Conservation (phyloP, 1,140 invertebrate species). For the Lycorma delicatula region DNA sequence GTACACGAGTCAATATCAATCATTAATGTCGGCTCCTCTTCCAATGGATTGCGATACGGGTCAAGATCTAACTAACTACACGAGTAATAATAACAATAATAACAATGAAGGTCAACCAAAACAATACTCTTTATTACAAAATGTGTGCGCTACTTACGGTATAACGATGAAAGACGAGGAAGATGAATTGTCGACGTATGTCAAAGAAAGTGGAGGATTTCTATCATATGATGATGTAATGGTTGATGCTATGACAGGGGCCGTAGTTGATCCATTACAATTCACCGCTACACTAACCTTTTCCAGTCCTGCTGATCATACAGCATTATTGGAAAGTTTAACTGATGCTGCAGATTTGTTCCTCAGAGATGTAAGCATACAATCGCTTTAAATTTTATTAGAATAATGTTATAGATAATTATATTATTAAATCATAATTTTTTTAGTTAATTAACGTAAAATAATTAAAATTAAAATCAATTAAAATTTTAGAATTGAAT, state of each 20-base stretch:
- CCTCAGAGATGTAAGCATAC: slow-evolving; percentile 39
- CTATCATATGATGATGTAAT: slow-evolving; percentile 58
- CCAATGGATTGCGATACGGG: slow-evolving; percentile 65
- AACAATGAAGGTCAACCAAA: slow-evolving; percentile 38
- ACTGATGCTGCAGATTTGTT: slow-evolving; percentile 67
- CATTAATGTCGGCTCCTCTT: slow-evolving; percentile 47
- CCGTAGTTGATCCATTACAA: slow-evolving; percentile 67
- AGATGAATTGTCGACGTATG: slow-evolving; percentile 61
- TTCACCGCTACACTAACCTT: slow-evolving; percentile 73
- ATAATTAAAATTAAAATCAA: no score
- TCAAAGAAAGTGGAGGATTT: slow-evolving; percentile 48
- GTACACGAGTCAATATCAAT: slow-evolving; percentile 27
- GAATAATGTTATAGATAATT: background rate
- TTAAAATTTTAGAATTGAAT: no score
- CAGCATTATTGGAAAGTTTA: slow-evolving; percentile 55
- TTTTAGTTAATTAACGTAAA: background rate
- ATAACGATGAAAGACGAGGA: slow-evolving; percentile 64
- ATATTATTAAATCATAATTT: background rate
- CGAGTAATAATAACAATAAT: slow-evolving; percentile 40
- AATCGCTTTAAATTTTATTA: background rate
- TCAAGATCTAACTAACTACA: slow-evolving; percentile 44
- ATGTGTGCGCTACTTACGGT: slow-evolving; percentile 62
- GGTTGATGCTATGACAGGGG: slow-evolving; percentile 63
- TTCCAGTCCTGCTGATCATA: slow-evolving; percentile 62
- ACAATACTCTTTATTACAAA: slow-evolving; percentile 71